Conservation (phyloP, 2,797 vertebrate genomes). For the Steatocranus sp. region DNA sequence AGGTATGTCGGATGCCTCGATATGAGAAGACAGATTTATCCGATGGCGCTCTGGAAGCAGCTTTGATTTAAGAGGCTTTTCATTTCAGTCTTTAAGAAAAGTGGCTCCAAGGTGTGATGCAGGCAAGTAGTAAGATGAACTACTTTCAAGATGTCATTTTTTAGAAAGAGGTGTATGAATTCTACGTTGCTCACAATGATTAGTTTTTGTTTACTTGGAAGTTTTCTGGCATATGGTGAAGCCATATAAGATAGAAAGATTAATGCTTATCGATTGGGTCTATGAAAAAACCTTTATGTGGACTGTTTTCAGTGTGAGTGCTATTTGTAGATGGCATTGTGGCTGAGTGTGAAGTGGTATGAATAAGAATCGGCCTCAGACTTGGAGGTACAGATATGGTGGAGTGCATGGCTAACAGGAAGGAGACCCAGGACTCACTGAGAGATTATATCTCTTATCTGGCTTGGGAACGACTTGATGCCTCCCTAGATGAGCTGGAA, state of each 20-base stretch:
- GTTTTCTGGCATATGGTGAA: neutral
- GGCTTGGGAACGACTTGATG: neutral
- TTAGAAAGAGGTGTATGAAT: neutral
- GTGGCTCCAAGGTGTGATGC: neutral
- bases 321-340: neutral
- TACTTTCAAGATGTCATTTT: neutral
- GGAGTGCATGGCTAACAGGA: neutral
- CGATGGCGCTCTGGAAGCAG: neutral
- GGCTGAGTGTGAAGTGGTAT: neutral
- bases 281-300: neutral
- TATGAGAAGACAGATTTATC: neutral
- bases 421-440: neutral
- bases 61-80: slow-evolving; percentile 6
- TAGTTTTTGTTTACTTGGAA: neutral
- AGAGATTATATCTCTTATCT: neutral
- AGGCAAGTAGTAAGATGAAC: neutral
- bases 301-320: neutral
- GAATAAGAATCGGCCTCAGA: neutral
- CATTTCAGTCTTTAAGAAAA: neutral
- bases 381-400: neutral
- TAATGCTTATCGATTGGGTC: neutral
- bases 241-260: neutral
- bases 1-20: neutral
- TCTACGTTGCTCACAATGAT: neutral
- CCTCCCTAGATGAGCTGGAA: neutral